Evolutionary conservation across 2,113 vertebrate species (phyloP).

Genomic region (Salvelinus alpinus): DNA sequence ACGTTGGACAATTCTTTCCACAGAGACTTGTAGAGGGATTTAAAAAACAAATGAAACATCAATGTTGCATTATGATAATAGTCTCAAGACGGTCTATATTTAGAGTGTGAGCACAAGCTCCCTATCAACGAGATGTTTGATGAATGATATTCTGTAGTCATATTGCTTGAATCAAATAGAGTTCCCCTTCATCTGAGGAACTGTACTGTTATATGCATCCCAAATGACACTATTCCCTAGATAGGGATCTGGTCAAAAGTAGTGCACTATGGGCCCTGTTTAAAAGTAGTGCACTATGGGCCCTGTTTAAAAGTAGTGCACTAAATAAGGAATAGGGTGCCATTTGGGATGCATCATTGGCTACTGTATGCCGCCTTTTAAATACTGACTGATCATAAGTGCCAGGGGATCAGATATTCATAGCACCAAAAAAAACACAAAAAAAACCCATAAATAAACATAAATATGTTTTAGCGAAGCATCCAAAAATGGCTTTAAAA

Average conservation of each 20-base stretch:
- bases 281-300: too few relatives aligned
- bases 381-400: constrained; percentile 67
- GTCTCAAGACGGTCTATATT: neutral
- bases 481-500: constrained; percentile 78
- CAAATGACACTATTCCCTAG: too few relatives aligned
- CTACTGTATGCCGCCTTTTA: constrained; percentile 20
- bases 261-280: too few relatives aligned
- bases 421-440: constrained; percentile 84
- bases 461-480: constrained; percentile 73
- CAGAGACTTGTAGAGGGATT: neutral
- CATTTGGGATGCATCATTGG: too few relatives aligned
- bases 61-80: neutral
- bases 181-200: constrained; percentile 14
- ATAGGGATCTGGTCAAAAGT: too few relatives aligned
- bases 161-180: neutral
- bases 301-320: too few relatives aligned
- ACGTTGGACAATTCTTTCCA: constrained; percentile 28
- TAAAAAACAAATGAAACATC: neutral
- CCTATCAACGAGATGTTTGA: neutral
- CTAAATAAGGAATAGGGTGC: too few relatives aligned
- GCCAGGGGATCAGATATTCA: constrained; percentile 71
- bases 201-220: neutral
- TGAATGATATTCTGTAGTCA: constrained; percentile 5
- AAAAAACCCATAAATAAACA: constrained; percentile 88
- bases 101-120: neutral